Evolutionary conservation across 2,888 invertebrate species (phyloP), one percentile per base, ranked within the genome.

Genomic region (Eudiplozoon nipponicum): DNA sequence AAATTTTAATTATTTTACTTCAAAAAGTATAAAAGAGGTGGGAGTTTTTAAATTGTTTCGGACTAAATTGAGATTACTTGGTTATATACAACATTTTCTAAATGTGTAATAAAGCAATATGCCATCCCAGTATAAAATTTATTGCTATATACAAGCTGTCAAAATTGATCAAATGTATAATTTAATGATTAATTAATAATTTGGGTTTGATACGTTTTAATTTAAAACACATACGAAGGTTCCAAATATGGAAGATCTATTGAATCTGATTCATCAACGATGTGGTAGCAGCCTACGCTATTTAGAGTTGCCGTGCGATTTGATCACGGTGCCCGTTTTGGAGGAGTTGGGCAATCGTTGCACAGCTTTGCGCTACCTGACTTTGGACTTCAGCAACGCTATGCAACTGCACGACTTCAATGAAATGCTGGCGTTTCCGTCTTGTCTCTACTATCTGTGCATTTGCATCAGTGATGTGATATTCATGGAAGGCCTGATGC

Each of bases 401-500:
- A 57, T 59, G 57, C 55, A 59, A 54, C 67, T 98, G 43, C 90
- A 94, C 60, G 94, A 98, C 56, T 98, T 94, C 65, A 86, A 84
- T 48, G 84, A 84, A 61, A 72, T 98, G 67, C 78, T 90, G 61
- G 76, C 81, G 15, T 98, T 98, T 56, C 94, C 94, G 2, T 84
- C 90, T 7, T 84, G 90, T 57, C 63, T 98, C 43, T 70, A 72
- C 34, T 84, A 81, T 58, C 68, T 86, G 61, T 77, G 78, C 57
- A 76, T 98, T 52, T 98, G 94, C 49, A 64, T 98, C 28, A 86
- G 84, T 0, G 94, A 94, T 60, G 86, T 94, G 47, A 98, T 98
- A 60, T 98, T 98, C 63, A 78, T 98, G 74, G 94, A 98, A 57
- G 94, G 94, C 11, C 94, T 98, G 57, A 86, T 98, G 80, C 64